Conservation (phyloP, 1,140 invertebrate species). For the Brachionus manjavacas region DNA sequence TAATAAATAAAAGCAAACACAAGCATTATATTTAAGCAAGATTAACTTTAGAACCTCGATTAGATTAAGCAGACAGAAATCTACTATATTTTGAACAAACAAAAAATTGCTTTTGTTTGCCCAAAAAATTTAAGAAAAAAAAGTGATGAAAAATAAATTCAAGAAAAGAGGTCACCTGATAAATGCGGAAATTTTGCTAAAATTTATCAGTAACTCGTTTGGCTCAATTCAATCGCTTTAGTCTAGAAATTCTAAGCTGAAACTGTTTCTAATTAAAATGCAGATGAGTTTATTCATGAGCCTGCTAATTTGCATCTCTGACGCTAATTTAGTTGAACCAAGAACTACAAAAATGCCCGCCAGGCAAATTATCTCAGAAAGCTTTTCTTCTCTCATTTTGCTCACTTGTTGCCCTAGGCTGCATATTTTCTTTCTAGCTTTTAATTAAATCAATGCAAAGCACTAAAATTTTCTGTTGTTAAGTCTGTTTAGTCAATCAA, state of each 20-base stretch:
- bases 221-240: no score
- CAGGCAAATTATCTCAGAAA: neutral
- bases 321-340: neutral
- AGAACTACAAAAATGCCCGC: neutral
- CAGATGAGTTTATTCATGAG: neutral
- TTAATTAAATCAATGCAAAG: neutral
- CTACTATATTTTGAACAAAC: no score
- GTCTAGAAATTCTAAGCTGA: neutral
- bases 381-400: neutral
- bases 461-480: neutral
- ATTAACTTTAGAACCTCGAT: no score
- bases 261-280: neutral
- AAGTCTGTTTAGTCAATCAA: neutral
- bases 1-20: neutral
- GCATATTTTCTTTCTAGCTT: neutral
- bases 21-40: neutral
- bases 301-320: neutral
- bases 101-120: no score
- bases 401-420: neutral
- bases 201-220: no score
- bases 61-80: no score
- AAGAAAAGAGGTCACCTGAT: no score
- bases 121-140: no score
- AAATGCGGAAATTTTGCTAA: no score
- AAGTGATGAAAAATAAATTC: no score